Percentiles rank a stretch among this genome's conserved stretches.
Evolutionary conservation across 2,888 invertebrate genomes (phyloP).

Genomic region (Acleris holmiana): DNA sequence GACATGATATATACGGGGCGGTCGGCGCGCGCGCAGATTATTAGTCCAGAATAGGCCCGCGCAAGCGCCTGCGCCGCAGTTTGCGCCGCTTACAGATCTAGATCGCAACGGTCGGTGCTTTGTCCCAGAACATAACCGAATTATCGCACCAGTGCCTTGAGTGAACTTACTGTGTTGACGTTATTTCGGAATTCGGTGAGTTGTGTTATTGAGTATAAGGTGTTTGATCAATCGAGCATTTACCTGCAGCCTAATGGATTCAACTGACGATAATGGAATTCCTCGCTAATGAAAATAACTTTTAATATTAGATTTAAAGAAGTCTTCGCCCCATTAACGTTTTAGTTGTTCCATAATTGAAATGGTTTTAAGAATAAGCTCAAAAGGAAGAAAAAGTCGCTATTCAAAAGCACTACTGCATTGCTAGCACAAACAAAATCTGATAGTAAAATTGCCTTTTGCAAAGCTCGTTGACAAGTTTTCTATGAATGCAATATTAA

Average conservation of each 20-base stretch:
- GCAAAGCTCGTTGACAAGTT: no score
- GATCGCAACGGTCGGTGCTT: conserved; percentile 50
- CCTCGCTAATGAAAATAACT: neutral
- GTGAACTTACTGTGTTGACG: conserved; percentile 60
- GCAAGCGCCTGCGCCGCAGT: conserved; percentile 59
- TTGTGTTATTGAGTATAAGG: conserved; percentile 41
- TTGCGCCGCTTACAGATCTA: conserved; percentile 48
- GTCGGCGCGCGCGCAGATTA: conserved; percentile 75
- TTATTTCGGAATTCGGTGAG: conserved; percentile 55
- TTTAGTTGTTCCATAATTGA: neutral
- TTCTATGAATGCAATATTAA: no score
- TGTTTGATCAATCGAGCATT: neutral
- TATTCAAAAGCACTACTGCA: no score
- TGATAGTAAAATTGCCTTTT: no score
- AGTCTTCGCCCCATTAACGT: neutral
- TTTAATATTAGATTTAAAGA: conserved; percentile 5
- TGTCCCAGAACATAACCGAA: conserved; percentile 44
- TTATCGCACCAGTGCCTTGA: conserved; percentile 56
- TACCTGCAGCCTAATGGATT: neutral
- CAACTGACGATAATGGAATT: neutral
- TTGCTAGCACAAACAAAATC: no score
- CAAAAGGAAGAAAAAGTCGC: neutral
- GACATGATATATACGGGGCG: conserved; percentile 69
- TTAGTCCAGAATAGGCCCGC: conserved; percentile 65
- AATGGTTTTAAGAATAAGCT: neutral